phyloP scores from a whole-genome alignment of 2,113 vertebrate genomes.

The Labeo rohita region DNA sequence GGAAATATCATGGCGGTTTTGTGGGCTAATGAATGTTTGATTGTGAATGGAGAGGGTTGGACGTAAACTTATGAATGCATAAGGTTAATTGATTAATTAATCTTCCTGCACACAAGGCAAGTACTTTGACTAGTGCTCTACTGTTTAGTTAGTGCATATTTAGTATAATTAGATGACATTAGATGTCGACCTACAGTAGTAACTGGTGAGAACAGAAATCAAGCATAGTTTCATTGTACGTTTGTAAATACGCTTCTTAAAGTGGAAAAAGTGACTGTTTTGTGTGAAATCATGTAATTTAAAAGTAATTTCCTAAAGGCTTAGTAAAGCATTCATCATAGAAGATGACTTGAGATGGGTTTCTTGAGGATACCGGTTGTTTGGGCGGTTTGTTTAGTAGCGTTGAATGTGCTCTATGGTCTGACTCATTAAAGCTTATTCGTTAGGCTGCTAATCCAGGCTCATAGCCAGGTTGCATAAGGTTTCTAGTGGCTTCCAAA shows the following conservation, averaged over 20 bases:
- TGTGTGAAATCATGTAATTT: background rate
- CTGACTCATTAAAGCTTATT: constrained; percentile 62
- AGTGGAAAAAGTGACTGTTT: background rate
- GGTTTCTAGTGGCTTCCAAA: background rate
- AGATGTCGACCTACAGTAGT: background rate
- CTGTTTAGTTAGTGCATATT: background rate
- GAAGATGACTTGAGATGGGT: background rate
- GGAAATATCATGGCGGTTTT: constrained; percentile 8
- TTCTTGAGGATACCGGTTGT: background rate
- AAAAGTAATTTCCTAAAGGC: background rate
- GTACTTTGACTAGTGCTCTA: constrained; percentile 18
- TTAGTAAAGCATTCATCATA: background rate
- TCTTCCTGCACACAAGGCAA: constrained; percentile 35
- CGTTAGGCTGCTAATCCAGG: constrained; percentile 67
- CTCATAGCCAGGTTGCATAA: constrained; percentile 52
- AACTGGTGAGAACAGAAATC: constrained; percentile 34
- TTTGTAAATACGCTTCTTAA: background rate
- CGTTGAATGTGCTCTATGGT: constrained; percentile 30
- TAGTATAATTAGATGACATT: background rate
- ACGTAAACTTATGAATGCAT: background rate
- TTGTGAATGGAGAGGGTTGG: background rate
- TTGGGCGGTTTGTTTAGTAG: background rate
- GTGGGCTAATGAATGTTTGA: background rate
- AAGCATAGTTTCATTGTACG: background rate
- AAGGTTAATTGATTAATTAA: constrained; percentile 11